Percentiles rank a stretch among this genome's conserved stretches.
These are phyloP conservation scores for Monomorium pharaonis DNA, from an alignment of 1,140 invertebrate species.

Conservation along the genomic window DNA sequence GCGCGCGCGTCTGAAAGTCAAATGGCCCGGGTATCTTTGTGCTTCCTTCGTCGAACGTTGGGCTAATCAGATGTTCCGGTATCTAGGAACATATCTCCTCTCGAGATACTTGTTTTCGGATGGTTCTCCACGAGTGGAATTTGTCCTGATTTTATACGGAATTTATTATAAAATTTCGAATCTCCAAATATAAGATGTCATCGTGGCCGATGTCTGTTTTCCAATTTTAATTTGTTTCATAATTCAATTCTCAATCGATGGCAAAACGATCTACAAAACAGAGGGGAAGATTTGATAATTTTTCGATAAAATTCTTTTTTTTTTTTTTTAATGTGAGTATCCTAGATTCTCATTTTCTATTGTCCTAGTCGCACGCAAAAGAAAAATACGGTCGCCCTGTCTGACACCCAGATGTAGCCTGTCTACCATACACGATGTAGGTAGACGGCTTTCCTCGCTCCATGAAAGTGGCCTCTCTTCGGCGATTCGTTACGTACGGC, in stretches of 20 bases:
- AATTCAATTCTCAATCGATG: neutral
- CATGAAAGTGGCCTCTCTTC: slow-evolving; percentile 77
- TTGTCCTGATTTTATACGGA: neutral
- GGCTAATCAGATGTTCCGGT: neutral
- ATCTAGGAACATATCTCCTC: neutral
- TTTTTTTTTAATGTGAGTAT: neutral
- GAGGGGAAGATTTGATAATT: neutral
- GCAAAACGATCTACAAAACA: neutral
- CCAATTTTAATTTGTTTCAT: neutral
- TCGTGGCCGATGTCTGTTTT: neutral
- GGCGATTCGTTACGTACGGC: slow-evolving; percentile 71
- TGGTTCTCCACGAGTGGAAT: neutral
- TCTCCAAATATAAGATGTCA: neutral
- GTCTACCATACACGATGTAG: slow-evolving; percentile 74
- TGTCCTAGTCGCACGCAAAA: neutral
- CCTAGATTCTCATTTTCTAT: neutral
- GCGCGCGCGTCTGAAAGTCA: slow-evolving; percentile 43
- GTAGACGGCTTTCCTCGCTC: slow-evolving; percentile 78
- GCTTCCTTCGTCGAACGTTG: neutral
- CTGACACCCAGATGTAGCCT: slow-evolving; percentile 25
- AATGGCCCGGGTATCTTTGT: neutral
- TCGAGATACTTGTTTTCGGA: neutral
- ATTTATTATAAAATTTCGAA: neutral
- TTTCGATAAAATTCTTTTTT: neutral
- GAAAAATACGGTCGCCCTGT: slow-evolving; percentile 15